These are phyloP conservation scores for Boloria euphrosyne DNA, from an alignment of 2,888 invertebrate species.

Conservation along the genomic window DNA sequence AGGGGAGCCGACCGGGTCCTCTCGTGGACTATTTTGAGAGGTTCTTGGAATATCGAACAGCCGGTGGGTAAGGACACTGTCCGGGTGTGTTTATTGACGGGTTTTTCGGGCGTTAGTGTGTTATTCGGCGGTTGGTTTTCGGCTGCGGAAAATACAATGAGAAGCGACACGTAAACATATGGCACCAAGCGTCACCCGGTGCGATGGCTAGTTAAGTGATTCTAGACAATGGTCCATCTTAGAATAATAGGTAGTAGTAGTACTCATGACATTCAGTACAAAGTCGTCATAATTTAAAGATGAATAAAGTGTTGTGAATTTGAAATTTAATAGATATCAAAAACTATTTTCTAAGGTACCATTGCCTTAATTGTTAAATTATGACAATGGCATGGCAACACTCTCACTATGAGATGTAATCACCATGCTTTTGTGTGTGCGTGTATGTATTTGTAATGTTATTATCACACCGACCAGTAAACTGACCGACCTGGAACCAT, in stretches of 20 bases:
- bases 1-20: constrained; percentile 87
- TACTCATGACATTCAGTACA: no score
- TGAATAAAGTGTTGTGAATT: no score
- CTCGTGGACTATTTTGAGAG: constrained; percentile 80
- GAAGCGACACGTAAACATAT: constrained; percentile 74
- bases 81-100: constrained; percentile 68
- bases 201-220: constrained; percentile 50
- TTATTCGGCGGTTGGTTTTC: constrained; percentile 73
- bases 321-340: background rate
- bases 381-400: constrained; percentile 40
- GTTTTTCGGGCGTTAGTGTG: constrained; percentile 69
- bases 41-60: constrained; percentile 64
- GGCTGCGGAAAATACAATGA: constrained; percentile 73
- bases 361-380: constrained; percentile 40
- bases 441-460: constrained; percentile 30
- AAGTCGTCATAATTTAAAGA: no score
- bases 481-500: constrained; percentile 36
- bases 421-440: constrained; percentile 37
- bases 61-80: constrained; percentile 72
- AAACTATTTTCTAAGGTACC: constrained; percentile 33
- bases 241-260: no score
- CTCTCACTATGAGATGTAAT: constrained; percentile 6
- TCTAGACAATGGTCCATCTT: constrained; percentile 41
- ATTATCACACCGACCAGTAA: constrained; percentile 38
- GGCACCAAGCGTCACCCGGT: constrained; percentile 71